Percentiles rank a stretch among this genome's conserved stretches.
phyloP scores from a whole-genome alignment of 2,113 vertebrate species.

The Collichthys lucidus region DNA sequence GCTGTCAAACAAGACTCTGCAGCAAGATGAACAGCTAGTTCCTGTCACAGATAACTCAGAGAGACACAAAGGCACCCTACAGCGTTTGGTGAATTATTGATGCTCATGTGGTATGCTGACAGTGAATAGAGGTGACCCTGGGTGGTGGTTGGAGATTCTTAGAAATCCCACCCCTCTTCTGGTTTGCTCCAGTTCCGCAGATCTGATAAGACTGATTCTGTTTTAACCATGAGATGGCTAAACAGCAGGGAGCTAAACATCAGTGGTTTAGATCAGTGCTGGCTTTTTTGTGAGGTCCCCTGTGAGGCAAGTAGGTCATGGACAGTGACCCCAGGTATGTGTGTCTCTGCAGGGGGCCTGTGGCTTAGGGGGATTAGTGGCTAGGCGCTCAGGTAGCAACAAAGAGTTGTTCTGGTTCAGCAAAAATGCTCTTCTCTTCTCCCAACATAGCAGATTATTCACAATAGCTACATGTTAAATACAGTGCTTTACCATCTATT shows the following conservation, averaged over 20 bases:
- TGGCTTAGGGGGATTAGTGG: conserved; percentile 61
- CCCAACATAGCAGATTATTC: conserved; percentile 41
- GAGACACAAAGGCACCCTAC: conserved; percentile 72
- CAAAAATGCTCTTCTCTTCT: conserved; percentile 33
- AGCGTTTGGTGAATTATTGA: conserved; percentile 75
- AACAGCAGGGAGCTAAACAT: conserved; percentile 5
- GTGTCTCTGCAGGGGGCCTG: conserved; percentile 72
- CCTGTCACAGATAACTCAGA: conserved; percentile 72
- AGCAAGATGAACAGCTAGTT: conserved; percentile 59
- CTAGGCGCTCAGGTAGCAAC: conserved; percentile 71
- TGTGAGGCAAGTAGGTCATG: conserved; percentile 65
- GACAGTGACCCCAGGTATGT: conserved; percentile 69
- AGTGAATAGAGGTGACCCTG: conserved; percentile 57
- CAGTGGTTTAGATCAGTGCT: conserved; percentile 37
- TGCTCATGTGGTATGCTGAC: conserved; percentile 61
- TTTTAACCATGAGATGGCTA: conserved; percentile 14
- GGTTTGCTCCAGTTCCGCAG: conserved; percentile 23
- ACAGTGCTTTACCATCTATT: neutral
- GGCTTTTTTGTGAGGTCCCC: conserved; percentile 5
- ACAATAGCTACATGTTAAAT: conserved; percentile 32
- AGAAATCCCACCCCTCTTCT: conserved; percentile 28
- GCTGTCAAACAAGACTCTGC: conserved; percentile 57
- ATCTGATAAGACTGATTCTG: conserved; percentile 29
- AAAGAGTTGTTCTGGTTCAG: conserved; percentile 65
- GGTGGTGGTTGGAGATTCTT: conserved; percentile 42